Evolutionary conservation across 2,797 vertebrate species (phyloP), one percentile per base, ranked within the genome.

Genomic region (Gouania willdenowi): DNA sequence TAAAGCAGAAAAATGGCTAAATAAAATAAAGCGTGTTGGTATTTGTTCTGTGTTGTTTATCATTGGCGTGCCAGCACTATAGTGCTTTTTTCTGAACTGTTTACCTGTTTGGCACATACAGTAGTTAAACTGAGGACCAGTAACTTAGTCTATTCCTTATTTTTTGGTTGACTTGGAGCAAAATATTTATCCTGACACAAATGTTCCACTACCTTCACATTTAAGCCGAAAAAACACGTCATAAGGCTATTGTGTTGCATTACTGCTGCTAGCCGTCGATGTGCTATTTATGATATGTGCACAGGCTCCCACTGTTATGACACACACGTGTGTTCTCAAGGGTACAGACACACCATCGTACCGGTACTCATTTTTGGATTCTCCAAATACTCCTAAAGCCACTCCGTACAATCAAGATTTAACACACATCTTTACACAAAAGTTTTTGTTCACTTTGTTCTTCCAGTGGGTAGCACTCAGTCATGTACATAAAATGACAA

Each of bases 361-460:
- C 19, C 16, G 10, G 28, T 11, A 8, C 5, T 11, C 23, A 22
- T 3, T 9, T 16, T 5, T 8, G 26, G 11, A 77, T 77, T 72
- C 40, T 61, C 27, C 4, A 35, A 51, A 79, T 71, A 39, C 39
- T 44, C 6, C 2, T 2, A 21, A n/a, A 43, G 3, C 10, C 39
- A 36, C 18, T n/a, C 16, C 12, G 43, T 31, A 13, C 42, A 26
- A 41, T 32, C 11, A n/a, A 39, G 15, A 29, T 27, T 0, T 5
- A 23, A 45, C 46, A 46, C 52, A 38, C 52, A 55, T 30, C 8
- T 47, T 5, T 38, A 42, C 29, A 47, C 39, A 44, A 15, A 26
- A 21, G 6, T 35, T 24, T 32, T 2, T 37, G 34, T n/a, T 26
- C 15, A 18, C 22, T 15, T 63, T n/a, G n/a, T 52, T 56, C 9